Evolutionary conservation across 2,888 invertebrate genomes (phyloP).

Genomic region (Terebella lapidaria): DNA sequence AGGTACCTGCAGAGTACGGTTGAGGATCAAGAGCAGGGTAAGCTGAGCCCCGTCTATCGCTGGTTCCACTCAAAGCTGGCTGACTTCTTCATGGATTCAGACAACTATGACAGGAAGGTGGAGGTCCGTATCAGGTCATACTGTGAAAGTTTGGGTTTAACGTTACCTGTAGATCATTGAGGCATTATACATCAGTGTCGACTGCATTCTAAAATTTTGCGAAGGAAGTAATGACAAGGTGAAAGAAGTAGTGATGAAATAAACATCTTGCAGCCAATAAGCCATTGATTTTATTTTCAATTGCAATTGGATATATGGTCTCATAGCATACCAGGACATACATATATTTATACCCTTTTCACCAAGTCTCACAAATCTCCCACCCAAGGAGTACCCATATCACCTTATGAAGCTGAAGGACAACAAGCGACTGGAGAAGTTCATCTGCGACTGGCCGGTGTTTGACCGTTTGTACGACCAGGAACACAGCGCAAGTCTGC

Average conservation of each 20-base stretch:
- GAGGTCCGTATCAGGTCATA: constrained; percentile 6
- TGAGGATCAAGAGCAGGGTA: not conserved
- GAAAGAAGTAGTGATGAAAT: too few relatives aligned
- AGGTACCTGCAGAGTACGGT: constrained; percentile 11
- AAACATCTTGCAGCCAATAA: too few relatives aligned
- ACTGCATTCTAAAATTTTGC: too few relatives aligned
- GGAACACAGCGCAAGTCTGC: not conserved
- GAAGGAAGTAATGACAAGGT: too few relatives aligned
- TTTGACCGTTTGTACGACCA: constrained; percentile 6
- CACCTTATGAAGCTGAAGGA: constrained; percentile 18
- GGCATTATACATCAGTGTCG: too few relatives aligned
- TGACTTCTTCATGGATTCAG: constrained; percentile 6
- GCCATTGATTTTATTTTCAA: too few relatives aligned
- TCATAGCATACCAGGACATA: too few relatives aligned
- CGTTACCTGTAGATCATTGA: too few relatives aligned
- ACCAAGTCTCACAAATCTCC: too few relatives aligned
- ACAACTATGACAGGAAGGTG: constrained; percentile 5
- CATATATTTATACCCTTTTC: too few relatives aligned
- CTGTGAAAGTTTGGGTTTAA: too few relatives aligned
- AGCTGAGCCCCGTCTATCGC: constrained; percentile 4
- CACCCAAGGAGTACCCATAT: constrained; percentile 18
- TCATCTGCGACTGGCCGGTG: constrained; percentile 18
- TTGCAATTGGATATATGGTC: too few relatives aligned
- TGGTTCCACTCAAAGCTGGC: constrained; percentile 11
- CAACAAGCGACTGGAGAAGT: constrained; percentile 12